Evolutionary conservation across 2,888 invertebrate species (phyloP), one percentile per base, ranked within the genome.

Genomic region (Ctena decussata): DNA sequence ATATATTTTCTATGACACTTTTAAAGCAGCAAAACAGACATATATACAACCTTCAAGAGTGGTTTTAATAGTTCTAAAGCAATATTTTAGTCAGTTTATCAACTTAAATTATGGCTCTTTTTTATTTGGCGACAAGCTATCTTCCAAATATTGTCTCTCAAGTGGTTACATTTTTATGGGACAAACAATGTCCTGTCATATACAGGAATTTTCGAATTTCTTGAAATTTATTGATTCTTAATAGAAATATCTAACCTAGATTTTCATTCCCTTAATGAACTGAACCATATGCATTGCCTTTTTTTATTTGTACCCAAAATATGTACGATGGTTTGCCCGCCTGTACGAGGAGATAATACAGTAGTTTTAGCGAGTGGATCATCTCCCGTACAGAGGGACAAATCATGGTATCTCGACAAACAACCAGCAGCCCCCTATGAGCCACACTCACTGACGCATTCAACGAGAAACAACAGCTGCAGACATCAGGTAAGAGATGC

Each of bases 41-140:
- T 82, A 80, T 89, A 86, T 89, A 89, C 82, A 75, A 75, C 76
- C 82, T 77, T 65, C 73, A 49, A 86, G 84, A 80, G 85, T 70
- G 32, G 72, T 69, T 76, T 81, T 79, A 71, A 74, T 57, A 74
- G 81, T 77, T 75, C 79, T 69, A 60, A 49, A 35, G 74, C 80
- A 80, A 88, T 88, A 89, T 89, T 89, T 89, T 82, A 84, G 88
- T 84, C 84, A 84, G 80, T 80, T 88, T 84, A 86, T 89, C 84
- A 80, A 82, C 82, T 53, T 65, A 77, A 89, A 85, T 86, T 89
- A 86, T 89, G 86, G 80, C 86, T 65, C 86, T 65, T 82, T 86
- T 85, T 86, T 86, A 84, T 86, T 84, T 89, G 82, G 53, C 82
- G 74, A 82, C 80, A 69, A 77, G 72, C 71, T 84, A 86, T 83